Evolutionary conservation across 2,113 vertebrate species (phyloP).

Genomic region (Diadophis punctatus): DNA sequence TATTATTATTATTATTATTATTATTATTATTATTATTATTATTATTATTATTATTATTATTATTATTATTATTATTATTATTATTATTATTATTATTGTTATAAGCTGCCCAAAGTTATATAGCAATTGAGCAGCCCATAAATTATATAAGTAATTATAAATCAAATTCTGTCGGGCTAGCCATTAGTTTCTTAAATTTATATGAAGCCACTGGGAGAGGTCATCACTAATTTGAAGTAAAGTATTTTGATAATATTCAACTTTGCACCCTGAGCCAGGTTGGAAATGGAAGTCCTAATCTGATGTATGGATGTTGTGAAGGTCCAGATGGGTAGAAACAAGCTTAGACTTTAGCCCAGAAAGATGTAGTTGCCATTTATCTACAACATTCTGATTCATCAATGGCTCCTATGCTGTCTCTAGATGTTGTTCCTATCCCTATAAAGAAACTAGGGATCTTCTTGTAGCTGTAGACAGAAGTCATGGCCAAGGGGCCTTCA

Average conservation of each 20-base stretch:
- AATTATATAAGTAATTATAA: background rate
- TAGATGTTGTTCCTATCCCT: background rate
- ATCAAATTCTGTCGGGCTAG: background rate
- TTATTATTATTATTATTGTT: too few relatives aligned
- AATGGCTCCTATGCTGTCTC: background rate
- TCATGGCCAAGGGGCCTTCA: too few relatives aligned
- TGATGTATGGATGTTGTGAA: background rate
- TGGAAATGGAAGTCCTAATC: background rate
- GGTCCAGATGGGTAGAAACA: background rate
- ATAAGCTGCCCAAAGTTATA: background rate
- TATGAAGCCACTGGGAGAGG: background rate
- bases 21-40: too few relatives aligned
- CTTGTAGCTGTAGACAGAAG: too few relatives aligned
- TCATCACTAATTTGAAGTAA: background rate
- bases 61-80: too few relatives aligned
- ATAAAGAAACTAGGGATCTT: background rate
- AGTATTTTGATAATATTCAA: background rate
- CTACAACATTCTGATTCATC: background rate
- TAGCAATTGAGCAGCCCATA: background rate
- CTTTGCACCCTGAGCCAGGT: background rate
- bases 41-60: too few relatives aligned
- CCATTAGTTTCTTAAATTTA: background rate
- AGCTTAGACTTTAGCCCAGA: background rate
- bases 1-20: too few relatives aligned
- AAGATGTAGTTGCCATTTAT: background rate